phyloP scores from a whole-genome alignment of 2,888 invertebrate species.

The Macrostomum cliftonense region DNA sequence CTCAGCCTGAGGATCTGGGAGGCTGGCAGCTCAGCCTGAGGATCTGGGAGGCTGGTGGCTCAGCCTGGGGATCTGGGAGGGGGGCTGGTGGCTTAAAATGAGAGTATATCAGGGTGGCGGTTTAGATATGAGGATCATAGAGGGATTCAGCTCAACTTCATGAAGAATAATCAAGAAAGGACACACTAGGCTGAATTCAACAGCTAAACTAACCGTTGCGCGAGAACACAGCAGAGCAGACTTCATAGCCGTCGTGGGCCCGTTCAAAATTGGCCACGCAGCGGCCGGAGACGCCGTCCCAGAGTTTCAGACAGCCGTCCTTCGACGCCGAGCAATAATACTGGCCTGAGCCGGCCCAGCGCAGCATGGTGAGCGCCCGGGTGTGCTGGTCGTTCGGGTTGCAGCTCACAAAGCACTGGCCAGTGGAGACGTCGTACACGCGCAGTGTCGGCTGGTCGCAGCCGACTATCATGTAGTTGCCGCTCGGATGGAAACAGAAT shows the following conservation, averaged over 20 bases:
- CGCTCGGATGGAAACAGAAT: constrained; percentile 80
- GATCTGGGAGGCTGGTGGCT: no score
- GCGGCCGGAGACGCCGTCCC: constrained; percentile 77
- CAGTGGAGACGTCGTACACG: constrained; percentile 78
- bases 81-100: no score
- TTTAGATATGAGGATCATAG: no score
- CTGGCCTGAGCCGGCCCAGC: constrained; percentile 51
- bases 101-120: no score
- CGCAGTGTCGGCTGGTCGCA: constrained; percentile 69
- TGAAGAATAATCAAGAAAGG: no score
- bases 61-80: no score
- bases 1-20: no score
- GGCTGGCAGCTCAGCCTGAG: no score
- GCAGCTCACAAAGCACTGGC: constrained; percentile 81
- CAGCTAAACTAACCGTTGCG: constrained; percentile 60
- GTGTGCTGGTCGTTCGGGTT: constrained; percentile 49
- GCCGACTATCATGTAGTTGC: constrained; percentile 78
- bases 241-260: constrained; percentile 81
- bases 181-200: no score
- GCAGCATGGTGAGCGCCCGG: constrained; percentile 36
- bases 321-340: constrained; percentile 66
- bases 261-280: constrained; percentile 78
- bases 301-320: constrained; percentile 80
- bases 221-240: constrained; percentile 79
- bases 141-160: no score